phyloP scores from a whole-genome alignment of 2,888 invertebrate species.

The Ellobium chinense region DNA sequence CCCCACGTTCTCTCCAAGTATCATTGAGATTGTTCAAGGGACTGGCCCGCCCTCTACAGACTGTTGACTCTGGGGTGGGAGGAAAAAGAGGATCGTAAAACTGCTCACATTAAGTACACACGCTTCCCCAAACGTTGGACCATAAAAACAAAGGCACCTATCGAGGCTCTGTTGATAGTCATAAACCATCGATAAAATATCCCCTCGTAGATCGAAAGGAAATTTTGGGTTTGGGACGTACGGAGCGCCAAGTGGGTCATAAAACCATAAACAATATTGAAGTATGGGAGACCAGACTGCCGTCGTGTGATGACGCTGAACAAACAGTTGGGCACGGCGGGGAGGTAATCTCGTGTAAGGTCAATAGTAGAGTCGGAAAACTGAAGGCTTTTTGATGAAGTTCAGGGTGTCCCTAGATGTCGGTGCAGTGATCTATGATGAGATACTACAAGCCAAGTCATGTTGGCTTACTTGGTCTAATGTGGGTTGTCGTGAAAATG shows the following conservation, averaged over 20 bases:
- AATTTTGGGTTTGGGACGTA: neutral
- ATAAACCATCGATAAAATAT: conserved; percentile 10
- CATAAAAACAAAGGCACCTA: conserved; percentile 12
- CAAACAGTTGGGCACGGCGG: neutral
- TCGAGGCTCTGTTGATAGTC: neutral
- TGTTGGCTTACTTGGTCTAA: no score
- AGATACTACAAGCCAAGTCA: no score
- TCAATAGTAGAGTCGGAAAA: no score
- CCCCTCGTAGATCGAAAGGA: neutral
- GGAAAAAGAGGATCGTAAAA: conserved; percentile 5
- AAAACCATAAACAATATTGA: conserved; percentile 21
- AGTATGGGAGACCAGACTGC: neutral
- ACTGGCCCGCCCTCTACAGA: neutral
- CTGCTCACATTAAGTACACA: conserved; percentile 20
- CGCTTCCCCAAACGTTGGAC: conserved; percentile 10
- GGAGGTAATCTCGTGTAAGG: no score
- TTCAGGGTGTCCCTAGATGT: no score
- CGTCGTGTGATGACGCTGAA: neutral
- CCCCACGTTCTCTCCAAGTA: neutral
- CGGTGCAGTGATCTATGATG: no score
- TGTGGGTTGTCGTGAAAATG: no score
- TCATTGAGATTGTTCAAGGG: neutral
- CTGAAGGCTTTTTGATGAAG: no score
- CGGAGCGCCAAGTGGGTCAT: conserved; percentile 18
- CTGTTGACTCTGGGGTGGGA: conserved; percentile 8